Evolutionary conservation across 2,888 invertebrate species (phyloP).

Genomic region (Orthonychiurus folsomi): DNA sequence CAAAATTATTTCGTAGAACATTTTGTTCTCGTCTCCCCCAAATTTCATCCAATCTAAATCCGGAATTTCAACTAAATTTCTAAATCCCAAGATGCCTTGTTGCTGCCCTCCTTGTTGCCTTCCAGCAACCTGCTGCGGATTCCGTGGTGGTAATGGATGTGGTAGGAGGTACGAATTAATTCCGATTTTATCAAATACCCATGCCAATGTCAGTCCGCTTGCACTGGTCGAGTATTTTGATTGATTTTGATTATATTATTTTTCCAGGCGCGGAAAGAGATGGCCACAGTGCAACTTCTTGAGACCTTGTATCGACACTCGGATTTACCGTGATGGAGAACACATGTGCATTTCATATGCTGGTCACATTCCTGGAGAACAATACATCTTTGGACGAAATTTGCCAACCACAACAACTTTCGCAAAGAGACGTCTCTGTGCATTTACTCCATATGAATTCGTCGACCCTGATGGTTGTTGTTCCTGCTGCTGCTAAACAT

Average conservation of each 20-base stretch:
- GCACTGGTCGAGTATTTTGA: background rate
- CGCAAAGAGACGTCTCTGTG: conserved; percentile 35
- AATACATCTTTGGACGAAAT: conserved; percentile 34
- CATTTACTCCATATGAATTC: conserved; percentile 38
- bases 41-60: background rate
- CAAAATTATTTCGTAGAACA: background rate
- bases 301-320: conserved; percentile 31
- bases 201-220: too few species aligned
- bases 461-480: conserved; percentile 38
- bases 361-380: conserved; percentile 30
- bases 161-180: background rate
- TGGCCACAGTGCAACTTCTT: conserved; percentile 31
- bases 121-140: background rate
- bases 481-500: conserved; percentile 7
- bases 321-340: conserved; percentile 25
- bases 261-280: background rate
- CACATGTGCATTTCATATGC: conserved; percentile 31
- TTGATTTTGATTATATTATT: background rate
- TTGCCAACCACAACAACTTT: conserved; percentile 36
- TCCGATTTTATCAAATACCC: background rate
- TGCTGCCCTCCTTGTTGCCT: background rate
- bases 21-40: background rate
- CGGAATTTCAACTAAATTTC: background rate
- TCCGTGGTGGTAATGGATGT: background rate
- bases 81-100: background rate